These are phyloP conservation scores for Apis florea DNA, from an alignment of 1,140 invertebrate genomes.

Conservation along the genomic window DNA sequence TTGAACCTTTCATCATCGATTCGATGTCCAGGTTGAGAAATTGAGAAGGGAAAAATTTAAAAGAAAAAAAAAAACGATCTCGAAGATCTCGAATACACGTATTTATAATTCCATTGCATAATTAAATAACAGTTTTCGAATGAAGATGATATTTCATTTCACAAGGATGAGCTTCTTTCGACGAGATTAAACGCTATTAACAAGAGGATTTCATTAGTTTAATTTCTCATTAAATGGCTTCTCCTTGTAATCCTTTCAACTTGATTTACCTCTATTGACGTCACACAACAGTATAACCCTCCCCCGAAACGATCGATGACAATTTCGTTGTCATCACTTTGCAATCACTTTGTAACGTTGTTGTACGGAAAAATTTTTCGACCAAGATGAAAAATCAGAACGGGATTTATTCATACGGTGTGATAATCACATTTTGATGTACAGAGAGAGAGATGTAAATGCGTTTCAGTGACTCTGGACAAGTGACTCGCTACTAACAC, in stretches of 20 bases:
- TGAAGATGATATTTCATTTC: too few species aligned
- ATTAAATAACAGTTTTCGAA: too few species aligned
- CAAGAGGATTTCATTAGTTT: background rate
- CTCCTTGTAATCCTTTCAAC: slow-evolving; percentile 21
- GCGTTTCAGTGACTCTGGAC: background rate
- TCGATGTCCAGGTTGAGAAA: background rate
- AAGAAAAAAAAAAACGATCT: background rate
- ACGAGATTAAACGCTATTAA: too few species aligned
- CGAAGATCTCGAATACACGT: background rate
- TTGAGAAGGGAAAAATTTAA: background rate
- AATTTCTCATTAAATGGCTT: background rate
- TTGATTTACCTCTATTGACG: slow-evolving; percentile 25
- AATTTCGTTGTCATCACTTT: slow-evolving; percentile 17
- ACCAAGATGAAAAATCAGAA: too few species aligned
- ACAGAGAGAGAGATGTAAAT: too few species aligned
- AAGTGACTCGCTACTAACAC: background rate
- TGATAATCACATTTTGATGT: too few species aligned
- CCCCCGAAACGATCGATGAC: slow-evolving; percentile 19
- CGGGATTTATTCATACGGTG: too few species aligned
- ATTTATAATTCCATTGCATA: too few species aligned
- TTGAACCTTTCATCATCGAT: background rate
- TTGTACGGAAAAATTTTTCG: background rate
- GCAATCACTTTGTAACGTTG: background rate
- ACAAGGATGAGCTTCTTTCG: too few species aligned
- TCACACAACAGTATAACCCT: background rate